Percentiles rank a stretch among this genome's conserved stretches.
phyloP scores from a whole-genome alignment of 2,888 invertebrate genomes.

The Ditula angustiorana region DNA sequence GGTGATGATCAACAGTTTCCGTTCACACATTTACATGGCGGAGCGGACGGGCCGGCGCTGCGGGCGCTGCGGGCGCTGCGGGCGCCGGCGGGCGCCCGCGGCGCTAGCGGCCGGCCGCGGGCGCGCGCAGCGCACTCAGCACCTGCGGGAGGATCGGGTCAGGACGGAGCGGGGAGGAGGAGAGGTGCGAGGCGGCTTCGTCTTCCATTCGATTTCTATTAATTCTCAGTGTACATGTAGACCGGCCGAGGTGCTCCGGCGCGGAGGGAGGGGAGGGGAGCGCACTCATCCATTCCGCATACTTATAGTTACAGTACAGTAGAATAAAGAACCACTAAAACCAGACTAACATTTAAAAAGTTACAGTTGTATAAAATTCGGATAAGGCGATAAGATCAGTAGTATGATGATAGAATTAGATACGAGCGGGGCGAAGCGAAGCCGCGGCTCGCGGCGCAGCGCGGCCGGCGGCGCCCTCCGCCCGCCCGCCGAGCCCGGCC shows the following conservation, averaged over 20 bases:
- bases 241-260: neutral
- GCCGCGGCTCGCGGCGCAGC: constrained; percentile 4
- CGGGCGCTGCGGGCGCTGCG: neutral
- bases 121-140: constrained; percentile 47
- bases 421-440: constrained; percentile 3
- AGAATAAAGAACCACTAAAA: constrained; percentile 38
- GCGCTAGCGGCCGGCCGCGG: neutral
- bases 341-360: constrained; percentile 55
- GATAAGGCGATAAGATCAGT: constrained; percentile 69
- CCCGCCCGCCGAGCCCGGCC: neutral
- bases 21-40: neutral
- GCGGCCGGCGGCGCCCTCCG: neutral
- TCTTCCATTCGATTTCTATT: neutral
- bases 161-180: constrained; percentile 26
- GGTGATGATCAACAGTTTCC: neutral
- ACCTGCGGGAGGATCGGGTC: constrained; percentile 51
- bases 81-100: neutral
- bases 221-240: neutral
- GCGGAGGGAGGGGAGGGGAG: neutral
- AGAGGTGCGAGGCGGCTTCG: neutral
- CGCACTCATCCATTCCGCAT: constrained; percentile 43
- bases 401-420: constrained; percentile 41
- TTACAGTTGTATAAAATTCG: constrained; percentile 62
- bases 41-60: neutral
- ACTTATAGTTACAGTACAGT: constrained; percentile 32